These are phyloP conservation scores for Holotrichia oblita DNA, from an alignment of 1,140 invertebrate species.

Conservation along the genomic window DNA sequence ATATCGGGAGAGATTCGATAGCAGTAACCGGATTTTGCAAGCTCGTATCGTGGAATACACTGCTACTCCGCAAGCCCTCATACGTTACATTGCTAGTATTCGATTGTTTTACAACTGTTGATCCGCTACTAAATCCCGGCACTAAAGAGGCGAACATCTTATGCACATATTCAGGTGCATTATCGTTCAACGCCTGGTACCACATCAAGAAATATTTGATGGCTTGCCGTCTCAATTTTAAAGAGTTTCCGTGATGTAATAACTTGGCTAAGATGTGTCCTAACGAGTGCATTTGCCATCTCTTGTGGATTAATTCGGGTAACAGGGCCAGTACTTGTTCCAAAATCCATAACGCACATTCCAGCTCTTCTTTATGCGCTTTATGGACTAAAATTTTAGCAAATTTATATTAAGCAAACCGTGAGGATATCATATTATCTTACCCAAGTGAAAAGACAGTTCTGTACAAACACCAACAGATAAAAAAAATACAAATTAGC, in stretches of 20 bases:
- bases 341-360: constrained; percentile 86
- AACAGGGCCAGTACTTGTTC: constrained; percentile 86
- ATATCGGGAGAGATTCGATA: constrained; percentile 82
- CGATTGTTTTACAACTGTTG: constrained; percentile 64
- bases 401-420: background rate
- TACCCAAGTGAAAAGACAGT: constrained; percentile 73
- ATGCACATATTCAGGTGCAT: constrained; percentile 88
- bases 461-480: constrained; percentile 62
- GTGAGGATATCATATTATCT: constrained; percentile 59
- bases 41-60: constrained; percentile 71
- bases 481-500: constrained; percentile 49
- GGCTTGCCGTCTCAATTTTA: constrained; percentile 86
- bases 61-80: too few species aligned
- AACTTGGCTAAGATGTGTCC: constrained; percentile 91
- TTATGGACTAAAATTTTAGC: constrained; percentile 80
- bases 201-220: constrained; percentile 80
- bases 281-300: constrained; percentile 96
- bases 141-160: constrained; percentile 91
- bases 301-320: constrained; percentile 87
- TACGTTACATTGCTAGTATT: too few species aligned
- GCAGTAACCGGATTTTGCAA: constrained; percentile 76
- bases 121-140: constrained; percentile 75
- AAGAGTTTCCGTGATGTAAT: constrained; percentile 90
- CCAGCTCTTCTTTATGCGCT: constrained; percentile 92
- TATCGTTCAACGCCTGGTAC: constrained; percentile 95